These are phyloP conservation scores for Atlantisia rogersi DNA, from an alignment of 2,113 vertebrate species.

Conservation along the genomic window DNA sequence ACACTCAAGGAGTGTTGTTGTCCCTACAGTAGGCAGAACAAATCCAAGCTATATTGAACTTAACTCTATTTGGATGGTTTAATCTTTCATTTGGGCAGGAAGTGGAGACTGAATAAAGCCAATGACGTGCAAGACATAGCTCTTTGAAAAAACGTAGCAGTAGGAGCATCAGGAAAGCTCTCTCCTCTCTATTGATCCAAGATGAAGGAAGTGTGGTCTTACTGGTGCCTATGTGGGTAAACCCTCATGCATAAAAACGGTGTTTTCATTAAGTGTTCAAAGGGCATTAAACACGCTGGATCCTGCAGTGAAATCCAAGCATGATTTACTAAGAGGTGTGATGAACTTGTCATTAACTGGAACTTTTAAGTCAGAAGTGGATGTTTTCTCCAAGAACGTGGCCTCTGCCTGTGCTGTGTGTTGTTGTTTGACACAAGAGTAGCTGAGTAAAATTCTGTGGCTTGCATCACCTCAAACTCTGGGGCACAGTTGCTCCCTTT, in stretches of 20 bases:
- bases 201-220: background rate
- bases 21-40: background rate
- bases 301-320: background rate
- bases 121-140: rapidly evolving
- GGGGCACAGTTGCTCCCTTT: background rate
- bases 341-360: slow-evolving; percentile 8
- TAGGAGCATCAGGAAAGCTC: background rate
- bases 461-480: background rate
- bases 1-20: background rate
- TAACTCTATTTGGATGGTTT: background rate
- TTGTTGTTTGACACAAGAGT: background rate
- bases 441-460: background rate
- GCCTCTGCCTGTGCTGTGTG: background rate
- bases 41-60: background rate
- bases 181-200: background rate
- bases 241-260: background rate
- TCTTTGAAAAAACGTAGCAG: background rate
- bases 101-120: background rate
- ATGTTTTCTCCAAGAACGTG: background rate
- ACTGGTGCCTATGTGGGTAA: background rate
- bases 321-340: background rate
- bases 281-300: background rate
- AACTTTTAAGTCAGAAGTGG: background rate
- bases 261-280: background rate
- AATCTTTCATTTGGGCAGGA: background rate